Base-by-base conservation (phyloP, 1,140 invertebrate species). In the Hylaeus anthracinus region DNA sequence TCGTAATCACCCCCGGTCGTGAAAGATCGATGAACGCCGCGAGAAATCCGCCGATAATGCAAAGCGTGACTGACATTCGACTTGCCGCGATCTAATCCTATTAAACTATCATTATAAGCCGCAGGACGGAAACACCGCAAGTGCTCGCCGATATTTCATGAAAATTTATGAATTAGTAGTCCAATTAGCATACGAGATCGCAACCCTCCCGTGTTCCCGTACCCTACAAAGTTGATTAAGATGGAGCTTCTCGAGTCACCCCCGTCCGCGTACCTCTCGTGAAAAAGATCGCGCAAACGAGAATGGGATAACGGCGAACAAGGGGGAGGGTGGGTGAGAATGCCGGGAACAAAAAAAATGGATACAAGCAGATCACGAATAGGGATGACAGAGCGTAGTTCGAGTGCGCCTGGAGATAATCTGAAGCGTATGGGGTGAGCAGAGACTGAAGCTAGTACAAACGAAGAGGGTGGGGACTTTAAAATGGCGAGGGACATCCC, bases 1-100 rank as follows among this genome's bases (percentile, higher is more conserved):
- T 45, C 65, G 60, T 83, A 84, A 85, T 87, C 83, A 78, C 37
- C 61, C 41, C 58, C 55, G 37, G 9, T 14, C 15, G 14, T 41
- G n/a, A 5, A 58, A 83, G 41, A 86, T 80, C 90, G 89, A 92
- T 92, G 71, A 65, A 86, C 15, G 74, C 64, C 6, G 73, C 73
- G 75, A 83, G 75, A 88, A 90, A 89, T 90, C 85, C 79, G 10
- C 76, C 82, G 88, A 92, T 92, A 92, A 92, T 92, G 86, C 87
- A 91, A 92, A 91, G 89, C 88, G 70, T 90, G 90, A 91, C 88
- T 91, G 91, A 92, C 92, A 88, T 89, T 90, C 84, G 90, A 91
- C 88, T 88, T 91, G 90, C 90, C 87, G 75, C 45, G 41, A 1
- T 77, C 83, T 92, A 92, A 92, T 92, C 91, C 90, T 87, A 89